phyloP scores from a whole-genome alignment of 2,888 invertebrate species.

The Orthosia gracilis region DNA sequence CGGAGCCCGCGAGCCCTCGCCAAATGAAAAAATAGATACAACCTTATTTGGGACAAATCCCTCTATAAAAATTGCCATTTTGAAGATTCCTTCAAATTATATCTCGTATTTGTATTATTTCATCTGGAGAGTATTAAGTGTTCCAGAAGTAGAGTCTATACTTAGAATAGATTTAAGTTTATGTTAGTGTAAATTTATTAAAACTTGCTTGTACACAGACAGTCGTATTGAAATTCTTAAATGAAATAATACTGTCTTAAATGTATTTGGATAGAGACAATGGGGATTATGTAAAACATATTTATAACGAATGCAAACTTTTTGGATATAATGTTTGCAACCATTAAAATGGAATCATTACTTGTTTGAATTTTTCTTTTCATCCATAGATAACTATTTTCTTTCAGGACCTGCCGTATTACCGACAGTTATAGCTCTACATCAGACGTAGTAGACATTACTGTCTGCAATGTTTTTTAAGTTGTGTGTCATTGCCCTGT shows the following conservation, averaged over 20 bases:
- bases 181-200: constrained; percentile 43
- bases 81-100: constrained; percentile 69
- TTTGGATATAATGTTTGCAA: constrained; percentile 8
- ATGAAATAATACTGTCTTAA: constrained; percentile 24
- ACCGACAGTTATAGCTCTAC: constrained; percentile 28
- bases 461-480: constrained; percentile 52
- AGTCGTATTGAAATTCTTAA: constrained; percentile 28
- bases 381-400: background rate
- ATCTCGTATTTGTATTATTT: constrained; percentile 67
- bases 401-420: constrained; percentile 1
- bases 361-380: background rate
- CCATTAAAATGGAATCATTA: constrained; percentile 13
- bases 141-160: constrained; percentile 23
- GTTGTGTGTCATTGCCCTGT: constrained; percentile 65
- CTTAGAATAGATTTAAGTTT: constrained; percentile 34
- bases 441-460: constrained; percentile 44
- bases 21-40: constrained; percentile 87
- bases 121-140: constrained; percentile 56
- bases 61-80: constrained; percentile 82
- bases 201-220: constrained; percentile 34
- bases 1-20: constrained; percentile 79
- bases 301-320: background rate
- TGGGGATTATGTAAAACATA: background rate
- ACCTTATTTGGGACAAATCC: constrained; percentile 85
- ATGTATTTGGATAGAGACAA: constrained; percentile 7